These are phyloP conservation scores for Cataglyphis livida DNA, from an alignment of 2,888 invertebrate genomes.

Conservation along the genomic window DNA sequence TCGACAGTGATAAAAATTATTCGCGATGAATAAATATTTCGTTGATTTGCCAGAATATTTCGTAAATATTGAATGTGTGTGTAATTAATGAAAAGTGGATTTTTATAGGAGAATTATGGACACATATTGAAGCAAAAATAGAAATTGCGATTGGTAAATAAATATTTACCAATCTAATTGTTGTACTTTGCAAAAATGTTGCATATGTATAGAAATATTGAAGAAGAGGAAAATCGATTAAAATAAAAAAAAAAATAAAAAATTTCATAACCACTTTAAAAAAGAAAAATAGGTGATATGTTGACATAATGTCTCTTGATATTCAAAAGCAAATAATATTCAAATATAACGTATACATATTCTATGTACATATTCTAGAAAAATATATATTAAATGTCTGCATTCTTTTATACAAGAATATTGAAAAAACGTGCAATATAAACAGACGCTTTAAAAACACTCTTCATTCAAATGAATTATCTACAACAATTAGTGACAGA, in stretches of 20 bases:
- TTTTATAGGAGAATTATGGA: conserved; percentile 2
- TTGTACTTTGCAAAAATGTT: conserved; percentile 4
- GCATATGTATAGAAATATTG: not conserved
- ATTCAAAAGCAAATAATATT: conserved; percentile 18
- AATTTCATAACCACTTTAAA: conserved; percentile 7
- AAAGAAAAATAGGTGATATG: conserved; percentile 20
- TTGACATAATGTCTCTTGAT: conserved; percentile 15
- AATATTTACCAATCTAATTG: conserved; percentile 8
- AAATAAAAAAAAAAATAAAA: conserved; percentile 4
- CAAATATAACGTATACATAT: not conserved
- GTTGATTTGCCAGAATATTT: conserved; percentile 2
- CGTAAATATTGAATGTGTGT: conserved; percentile 13
- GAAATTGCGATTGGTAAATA: conserved; percentile 18
- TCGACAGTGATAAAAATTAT: conserved; percentile 48
- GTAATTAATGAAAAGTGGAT: not conserved
- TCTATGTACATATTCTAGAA: not conserved
- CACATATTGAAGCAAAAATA: not conserved
- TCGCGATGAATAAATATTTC: conserved; percentile 17
- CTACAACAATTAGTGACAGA: conserved; percentile 45
- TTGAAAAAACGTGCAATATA: conserved; percentile 27
- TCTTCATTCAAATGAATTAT: conserved; percentile 39
- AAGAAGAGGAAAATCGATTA: not conserved
- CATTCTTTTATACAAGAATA: not conserved
- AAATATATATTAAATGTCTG: not conserved
- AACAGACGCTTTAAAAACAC: conserved; percentile 33